Base-by-base conservation (phyloP, 2,888 invertebrate species). In the Amphipyra berbera region DNA sequence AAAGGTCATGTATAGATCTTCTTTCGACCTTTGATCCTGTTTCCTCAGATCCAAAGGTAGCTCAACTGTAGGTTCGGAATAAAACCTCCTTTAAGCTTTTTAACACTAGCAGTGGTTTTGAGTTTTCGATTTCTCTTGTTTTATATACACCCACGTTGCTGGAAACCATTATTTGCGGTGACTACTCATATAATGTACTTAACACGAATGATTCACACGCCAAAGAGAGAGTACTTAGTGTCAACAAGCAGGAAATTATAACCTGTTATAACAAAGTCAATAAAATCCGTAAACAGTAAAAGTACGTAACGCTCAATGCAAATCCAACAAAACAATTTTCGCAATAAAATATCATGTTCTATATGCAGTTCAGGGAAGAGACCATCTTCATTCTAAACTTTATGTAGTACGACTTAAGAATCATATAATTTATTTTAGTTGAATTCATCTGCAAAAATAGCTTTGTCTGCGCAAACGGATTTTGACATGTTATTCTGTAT, bases 271-370 rank as follows among this genome's bases (percentile, higher is more conserved):
- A 48, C 10, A 7, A 10, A 47, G 14, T n/a, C 58, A 47, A 55
- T 62, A 61, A 21, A 27, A 38, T 71, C 61, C 72, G 58, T 71
- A 70, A 71, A 45, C 65, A 62, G 66, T 71, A 61, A 75, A 75
- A 78, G 68, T 71, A 63, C 30, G 45, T 42, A 64, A 55, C 30
- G 62, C 6, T 44, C 47, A 61, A 60, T 52, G 50, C 38, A 58
- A 64, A 77, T 50, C 27, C 46, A 56, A 61, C 59, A 46, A 56
- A 38, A 14, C 21, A 37, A 44, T 58, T 48, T 59, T 45, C 55
- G 57, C 45, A 15, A 21, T 41, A 61, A 58, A 37, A 53, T 21
- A 46, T 42, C 1, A 54, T 46, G 10, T 21, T 40, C 37, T 14
- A 54, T 38, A 48, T 54, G 45, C 53, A 46, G 10, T 10, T 15